A percentile compares a stretch with the other conserved stretches of the same genome.
Conservation (phyloP, 2,113 vertebrate species). For the Pontoporia blainvillei region DNA sequence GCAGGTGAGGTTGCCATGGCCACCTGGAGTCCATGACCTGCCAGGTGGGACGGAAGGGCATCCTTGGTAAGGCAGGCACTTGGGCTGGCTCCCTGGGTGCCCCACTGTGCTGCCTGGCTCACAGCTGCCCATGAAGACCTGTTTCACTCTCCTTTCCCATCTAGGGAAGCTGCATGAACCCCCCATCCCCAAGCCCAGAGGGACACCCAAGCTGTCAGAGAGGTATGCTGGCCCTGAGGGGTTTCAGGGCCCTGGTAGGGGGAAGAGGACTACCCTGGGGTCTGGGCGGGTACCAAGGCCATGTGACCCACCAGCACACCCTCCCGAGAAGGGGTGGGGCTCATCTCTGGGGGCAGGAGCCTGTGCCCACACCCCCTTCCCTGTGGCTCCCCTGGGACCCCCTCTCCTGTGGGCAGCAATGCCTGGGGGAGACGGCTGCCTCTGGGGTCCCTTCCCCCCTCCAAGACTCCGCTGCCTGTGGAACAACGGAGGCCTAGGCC, state of each 20-base stretch:
- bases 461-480: background rate
- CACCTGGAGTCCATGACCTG: background rate
- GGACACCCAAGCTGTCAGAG: slow-evolving; percentile 81
- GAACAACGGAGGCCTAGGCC: background rate
- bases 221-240: slow-evolving; percentile 69
- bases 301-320: background rate
- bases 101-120: background rate
- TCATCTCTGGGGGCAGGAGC: background rate
- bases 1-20: background rate
- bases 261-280: background rate
- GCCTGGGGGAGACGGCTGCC: background rate
- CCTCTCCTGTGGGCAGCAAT: background rate
- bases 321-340: background rate
- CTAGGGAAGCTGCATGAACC: slow-evolving; percentile 77
- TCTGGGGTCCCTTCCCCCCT: background rate
- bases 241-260: background rate
- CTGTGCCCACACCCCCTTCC: background rate
- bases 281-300: accelerated
- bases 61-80: background rate
- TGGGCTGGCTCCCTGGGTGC: background rate
- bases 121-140: slow-evolving; percentile 18
- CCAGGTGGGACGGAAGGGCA: background rate
- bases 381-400: background rate
- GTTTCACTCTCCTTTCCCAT: slow-evolving; percentile 61
- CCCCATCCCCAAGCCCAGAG: slow-evolving; percentile 84